phyloP scores from a whole-genome alignment of 2,888 invertebrate species.

The Thymelicus lineola region DNA sequence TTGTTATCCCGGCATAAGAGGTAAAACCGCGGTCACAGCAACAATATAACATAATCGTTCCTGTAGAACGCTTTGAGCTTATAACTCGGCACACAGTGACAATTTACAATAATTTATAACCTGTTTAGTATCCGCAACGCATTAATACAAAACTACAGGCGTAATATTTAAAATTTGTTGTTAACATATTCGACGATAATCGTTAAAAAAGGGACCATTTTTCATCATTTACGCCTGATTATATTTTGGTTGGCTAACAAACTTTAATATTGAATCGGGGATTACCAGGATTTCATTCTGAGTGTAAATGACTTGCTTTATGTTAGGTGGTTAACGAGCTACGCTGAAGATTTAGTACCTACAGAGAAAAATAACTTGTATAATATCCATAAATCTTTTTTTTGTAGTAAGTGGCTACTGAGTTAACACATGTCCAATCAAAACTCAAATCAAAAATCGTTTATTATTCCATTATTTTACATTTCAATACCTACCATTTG shows the following conservation, averaged over 20 bases:
- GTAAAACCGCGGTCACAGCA: no score
- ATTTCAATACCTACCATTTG: no score
- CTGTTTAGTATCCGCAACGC: slow-evolving; percentile 51
- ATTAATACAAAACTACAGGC: slow-evolving; percentile 48
- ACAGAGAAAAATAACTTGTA: no score
- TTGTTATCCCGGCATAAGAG: no score
- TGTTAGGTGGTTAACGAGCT: background rate
- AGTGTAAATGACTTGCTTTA: background rate
- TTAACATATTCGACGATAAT: slow-evolving; percentile 48
- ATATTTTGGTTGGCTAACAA: slow-evolving; percentile 29
- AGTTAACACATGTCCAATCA: no score
- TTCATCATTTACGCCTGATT: slow-evolving; percentile 49
- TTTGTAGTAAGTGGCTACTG: no score
- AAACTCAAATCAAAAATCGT: no score
- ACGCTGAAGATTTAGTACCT: no score
- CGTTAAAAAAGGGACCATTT: slow-evolving; percentile 44
- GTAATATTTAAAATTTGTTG: slow-evolving; percentile 48
- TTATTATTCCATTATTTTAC: no score
- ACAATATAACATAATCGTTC: background rate
- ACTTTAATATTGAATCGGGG: slow-evolving; percentile 17
- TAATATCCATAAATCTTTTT: no score
- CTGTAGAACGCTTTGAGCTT: slow-evolving; percentile 33
- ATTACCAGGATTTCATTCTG: slow-evolving; percentile 20
- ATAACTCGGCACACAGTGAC: slow-evolving; percentile 22
- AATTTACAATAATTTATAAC: slow-evolving; percentile 48